Conservation (phyloP, 2,888 invertebrate genomes). For the Chorisops tibialis region DNA sequence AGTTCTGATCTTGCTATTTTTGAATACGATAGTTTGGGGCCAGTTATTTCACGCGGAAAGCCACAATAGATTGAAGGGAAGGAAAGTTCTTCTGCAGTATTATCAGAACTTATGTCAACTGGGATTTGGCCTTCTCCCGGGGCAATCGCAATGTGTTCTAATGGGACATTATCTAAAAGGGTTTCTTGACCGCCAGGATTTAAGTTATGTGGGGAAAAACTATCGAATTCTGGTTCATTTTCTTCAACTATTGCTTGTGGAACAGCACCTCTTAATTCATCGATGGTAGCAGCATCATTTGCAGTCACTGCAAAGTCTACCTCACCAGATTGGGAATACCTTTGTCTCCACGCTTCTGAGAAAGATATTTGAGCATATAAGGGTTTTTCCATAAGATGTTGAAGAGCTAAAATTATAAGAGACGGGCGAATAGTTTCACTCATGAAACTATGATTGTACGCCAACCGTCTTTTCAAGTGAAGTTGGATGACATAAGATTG, state of each 20-base stretch:
- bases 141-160: background rate
- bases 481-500: conserved; percentile 34
- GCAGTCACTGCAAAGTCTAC: too few relatives aligned
- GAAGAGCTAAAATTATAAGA: too few relatives aligned
- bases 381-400: too few relatives aligned
- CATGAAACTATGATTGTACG: conserved; percentile 20
- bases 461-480: conserved; percentile 30
- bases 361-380: too few relatives aligned
- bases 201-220: background rate
- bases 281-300: too few relatives aligned
- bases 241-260: too few relatives aligned
- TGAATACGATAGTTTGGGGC: background rate
- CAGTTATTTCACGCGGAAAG: background rate
- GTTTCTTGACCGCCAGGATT: conserved; percentile 28
- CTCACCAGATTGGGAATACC: too few relatives aligned
- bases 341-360: too few relatives aligned
- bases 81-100: background rate
- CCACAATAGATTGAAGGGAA: background rate
- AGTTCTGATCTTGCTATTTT: background rate
- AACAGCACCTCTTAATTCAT: too few relatives aligned
- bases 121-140: background rate
- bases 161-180: conserved; percentile 21
- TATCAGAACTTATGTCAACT: background rate
- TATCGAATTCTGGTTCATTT: background rate
- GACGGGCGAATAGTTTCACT: too few relatives aligned